Evolutionary conservation across 2,888 invertebrate genomes (phyloP).

Genomic region (Tanytarsus gracilentus): DNA sequence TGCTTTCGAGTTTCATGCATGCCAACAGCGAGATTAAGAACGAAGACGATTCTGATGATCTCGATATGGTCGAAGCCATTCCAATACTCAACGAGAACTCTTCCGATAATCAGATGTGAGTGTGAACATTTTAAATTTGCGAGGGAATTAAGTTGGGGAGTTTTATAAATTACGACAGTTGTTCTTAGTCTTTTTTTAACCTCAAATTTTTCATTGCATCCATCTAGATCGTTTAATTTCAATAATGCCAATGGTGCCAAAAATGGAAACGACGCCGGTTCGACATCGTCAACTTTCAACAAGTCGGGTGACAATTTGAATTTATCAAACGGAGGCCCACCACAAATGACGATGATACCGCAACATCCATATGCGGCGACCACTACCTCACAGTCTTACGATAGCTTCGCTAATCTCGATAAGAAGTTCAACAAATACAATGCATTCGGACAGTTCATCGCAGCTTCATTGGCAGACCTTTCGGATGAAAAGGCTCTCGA

Average conservation of each 20-base stretch:
- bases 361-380: slow-evolving; percentile 23
- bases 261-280: slow-evolving; percentile 10
- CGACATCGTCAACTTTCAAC: slow-evolving; percentile 4
- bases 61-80: slow-evolving; percentile 27
- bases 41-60: slow-evolving; percentile 23
- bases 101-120: slow-evolving; percentile 20
- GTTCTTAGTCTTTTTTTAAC: not conserved
- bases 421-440: slow-evolving; percentile 33
- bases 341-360: slow-evolving; percentile 25
- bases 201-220: not conserved
- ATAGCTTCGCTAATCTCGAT: slow-evolving; percentile 12
- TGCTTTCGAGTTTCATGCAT: slow-evolving; percentile 12
- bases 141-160: not conserved
- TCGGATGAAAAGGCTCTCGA: slow-evolving; percentile 35
- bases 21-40: slow-evolving; percentile 20
- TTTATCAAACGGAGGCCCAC: slow-evolving; percentile 3
- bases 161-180: not conserved
- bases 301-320: not conserved
- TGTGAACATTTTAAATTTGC: not conserved
- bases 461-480: slow-evolving; percentile 39
- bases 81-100: slow-evolving; percentile 27
- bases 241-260: slow-evolving; percentile 23
- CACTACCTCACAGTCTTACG: slow-evolving; percentile 15
- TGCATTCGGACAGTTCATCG: slow-evolving; percentile 42
- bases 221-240: slow-evolving; percentile 15